Base-by-base conservation (phyloP, 2,888 invertebrate species). In the Entomobrya multifasciata region DNA sequence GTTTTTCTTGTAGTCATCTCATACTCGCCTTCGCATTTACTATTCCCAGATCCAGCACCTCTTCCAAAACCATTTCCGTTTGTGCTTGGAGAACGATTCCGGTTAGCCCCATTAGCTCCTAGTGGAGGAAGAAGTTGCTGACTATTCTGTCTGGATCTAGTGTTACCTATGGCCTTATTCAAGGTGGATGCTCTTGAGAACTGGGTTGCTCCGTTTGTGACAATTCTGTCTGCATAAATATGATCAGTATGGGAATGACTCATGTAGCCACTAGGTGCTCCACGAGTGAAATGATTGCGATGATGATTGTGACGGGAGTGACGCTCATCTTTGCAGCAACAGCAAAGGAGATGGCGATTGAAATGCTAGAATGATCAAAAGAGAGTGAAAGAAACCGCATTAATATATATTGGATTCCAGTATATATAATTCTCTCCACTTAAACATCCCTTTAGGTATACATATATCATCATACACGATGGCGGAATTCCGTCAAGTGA, bases 331-430 rank as follows among this genome's bases (percentile, higher is more conserved):
- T 60, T 70, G 62, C 88, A 88, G 88, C 95, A 95, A 92, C 97
- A 95, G 92, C 97, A 97, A 93, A 97, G 97, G 36, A 98, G 93
- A 93, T 97, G 96, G 94, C 96, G 95, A 93, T 97, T 96, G 93
- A 96, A 97, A 92, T 96, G 96, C 89, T 89, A 78, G 72, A 81
- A 81, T 72, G 81, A 81, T 81, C 27, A 82, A 86, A 81, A 44
- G 65, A 85, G 8, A 30, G 65, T 52, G n/a, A 52, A 52, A 74
- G 74, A 52, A 74, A n/a, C 74, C 74, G 52, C 74, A 74, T 74
- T 74, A 74, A 74, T 52, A 52, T 74, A 74, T 74, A 80, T 76
- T 49, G 49, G 30, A 62, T 62, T 49, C 47, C 8, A 27, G 27
- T n/a, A 36, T 47, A 8, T 44, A 13, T 25, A 8, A 8, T 36